phyloP scores from a whole-genome alignment of 2,113 vertebrate species.

The Calypte anna region DNA sequence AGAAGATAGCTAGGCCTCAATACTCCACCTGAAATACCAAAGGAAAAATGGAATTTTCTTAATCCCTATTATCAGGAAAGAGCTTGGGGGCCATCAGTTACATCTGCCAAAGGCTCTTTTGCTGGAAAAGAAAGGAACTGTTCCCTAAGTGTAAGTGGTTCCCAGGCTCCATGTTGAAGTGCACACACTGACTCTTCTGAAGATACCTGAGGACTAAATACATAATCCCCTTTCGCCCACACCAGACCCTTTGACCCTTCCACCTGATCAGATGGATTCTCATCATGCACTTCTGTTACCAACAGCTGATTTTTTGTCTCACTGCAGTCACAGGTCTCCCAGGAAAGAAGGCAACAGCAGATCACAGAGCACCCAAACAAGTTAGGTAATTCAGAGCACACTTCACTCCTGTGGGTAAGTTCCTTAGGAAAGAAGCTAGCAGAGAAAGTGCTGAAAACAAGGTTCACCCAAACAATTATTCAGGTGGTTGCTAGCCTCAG shows the following conservation, averaged over 20 bases:
- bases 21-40: background rate
- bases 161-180: background rate
- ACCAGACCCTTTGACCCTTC: background rate
- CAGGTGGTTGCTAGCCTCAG: background rate
- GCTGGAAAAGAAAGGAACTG: background rate
- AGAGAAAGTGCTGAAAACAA: background rate
- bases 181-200: background rate
- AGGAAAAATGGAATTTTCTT: background rate
- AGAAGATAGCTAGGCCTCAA: background rate
- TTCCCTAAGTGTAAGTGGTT: background rate
- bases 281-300: background rate
- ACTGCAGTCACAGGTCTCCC: background rate
- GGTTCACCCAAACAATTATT: background rate
- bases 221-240: background rate
- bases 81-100: background rate
- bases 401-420: background rate
- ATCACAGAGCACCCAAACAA: background rate
- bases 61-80: background rate
- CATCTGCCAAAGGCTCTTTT: background rate
- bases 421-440: background rate
- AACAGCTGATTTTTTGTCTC: background rate
- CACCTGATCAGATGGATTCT: background rate
- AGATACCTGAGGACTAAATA: background rate
- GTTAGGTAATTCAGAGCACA: background rate
- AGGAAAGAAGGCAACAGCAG: background rate